Evolutionary conservation across 92 coral and sea anemone species (phyloP).

Genomic region (Paramuricea clavata): DNA sequence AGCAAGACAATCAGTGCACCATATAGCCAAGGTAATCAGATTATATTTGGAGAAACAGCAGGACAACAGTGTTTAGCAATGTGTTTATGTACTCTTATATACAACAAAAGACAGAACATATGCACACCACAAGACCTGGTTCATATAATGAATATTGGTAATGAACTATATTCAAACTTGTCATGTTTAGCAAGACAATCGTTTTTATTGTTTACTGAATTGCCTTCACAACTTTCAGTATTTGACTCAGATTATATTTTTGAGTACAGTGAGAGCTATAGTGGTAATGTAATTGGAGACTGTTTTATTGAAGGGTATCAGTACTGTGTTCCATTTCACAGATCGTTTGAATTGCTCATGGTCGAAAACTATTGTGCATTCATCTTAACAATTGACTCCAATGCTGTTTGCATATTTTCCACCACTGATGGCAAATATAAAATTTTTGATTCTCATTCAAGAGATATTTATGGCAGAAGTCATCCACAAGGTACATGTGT

Average conservation of each 20-base stretch:
- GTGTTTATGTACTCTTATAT: slow-evolving; percentile 56
- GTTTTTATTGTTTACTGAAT: slow-evolving; percentile 50
- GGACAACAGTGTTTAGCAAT: slow-evolving; percentile 64
- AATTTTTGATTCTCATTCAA: slow-evolving; percentile 62
- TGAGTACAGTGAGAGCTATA: slow-evolving; percentile 54
- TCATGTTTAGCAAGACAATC: slow-evolving; percentile 28
- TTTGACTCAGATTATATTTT: slow-evolving; percentile 42
- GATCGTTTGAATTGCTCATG: slow-evolving; percentile 61
- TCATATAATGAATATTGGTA: slow-evolving; percentile 31
- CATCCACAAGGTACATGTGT: slow-evolving; percentile 70
- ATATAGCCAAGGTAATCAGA: slow-evolving; percentile 74
- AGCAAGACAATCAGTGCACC: slow-evolving; percentile 66
- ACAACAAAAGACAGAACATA: neutral
- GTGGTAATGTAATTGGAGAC: slow-evolving; percentile 58
- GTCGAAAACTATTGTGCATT: slow-evolving; percentile 54
- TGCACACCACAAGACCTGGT: neutral
- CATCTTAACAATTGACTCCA: slow-evolving; percentile 61
- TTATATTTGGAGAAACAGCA: slow-evolving; percentile 73
- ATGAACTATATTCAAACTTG: slow-evolving; percentile 34
- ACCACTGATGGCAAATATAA: slow-evolving; percentile 49
- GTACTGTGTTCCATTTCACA: slow-evolving; percentile 68
- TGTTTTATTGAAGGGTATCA: slow-evolving; percentile 63
- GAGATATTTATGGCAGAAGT: slow-evolving; percentile 62
- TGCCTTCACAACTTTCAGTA: slow-evolving; percentile 45
- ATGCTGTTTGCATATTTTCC: slow-evolving; percentile 55